phyloP scores from a whole-genome alignment of 2,797 vertebrate species.

The Toxotes lorentzi region DNA sequence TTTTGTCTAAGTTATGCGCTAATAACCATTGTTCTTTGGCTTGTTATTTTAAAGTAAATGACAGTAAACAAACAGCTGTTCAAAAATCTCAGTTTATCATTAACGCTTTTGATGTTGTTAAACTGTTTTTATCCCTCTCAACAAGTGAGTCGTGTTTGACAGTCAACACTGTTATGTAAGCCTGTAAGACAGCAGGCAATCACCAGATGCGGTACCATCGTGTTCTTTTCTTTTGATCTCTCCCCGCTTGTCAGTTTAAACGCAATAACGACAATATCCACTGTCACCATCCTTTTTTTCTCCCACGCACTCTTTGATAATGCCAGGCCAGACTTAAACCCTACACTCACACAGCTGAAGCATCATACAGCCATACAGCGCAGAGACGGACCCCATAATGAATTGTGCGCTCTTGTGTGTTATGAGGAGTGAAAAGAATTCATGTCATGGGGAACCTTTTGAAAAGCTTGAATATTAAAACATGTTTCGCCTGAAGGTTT shows the following conservation, averaged over 20 bases:
- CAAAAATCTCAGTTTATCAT: constrained; percentile 9
- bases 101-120: constrained; percentile 15
- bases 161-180: constrained; percentile 62
- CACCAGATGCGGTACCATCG: constrained; percentile 55
- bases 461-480: constrained; percentile 44
- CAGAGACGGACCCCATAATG: not conserved
- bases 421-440: constrained; percentile 26
- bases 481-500: constrained; percentile 8
- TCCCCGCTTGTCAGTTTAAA: constrained; percentile 57
- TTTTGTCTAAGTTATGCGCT: not conserved
- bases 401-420: constrained; percentile 11
- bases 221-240: constrained; percentile 57
- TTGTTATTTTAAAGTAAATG: constrained; percentile 14
- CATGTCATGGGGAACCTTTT: constrained; percentile 19
- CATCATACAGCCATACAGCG: constrained; percentile 5
- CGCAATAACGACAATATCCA: constrained; percentile 59
- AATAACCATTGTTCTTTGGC: too few relatives aligned
- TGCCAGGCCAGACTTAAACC: constrained; percentile 32
- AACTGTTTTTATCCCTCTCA: constrained; percentile 30
- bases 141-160: constrained; percentile 54
- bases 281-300: constrained; percentile 37
- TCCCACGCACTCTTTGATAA: constrained; percentile 53
- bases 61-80: constrained; percentile 8
- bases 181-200: constrained; percentile 61
- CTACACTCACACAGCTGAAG: constrained; percentile 26